Evolutionary conservation across 2,888 invertebrate species (phyloP).

Genomic region (Drosophila paranaensis): DNA sequence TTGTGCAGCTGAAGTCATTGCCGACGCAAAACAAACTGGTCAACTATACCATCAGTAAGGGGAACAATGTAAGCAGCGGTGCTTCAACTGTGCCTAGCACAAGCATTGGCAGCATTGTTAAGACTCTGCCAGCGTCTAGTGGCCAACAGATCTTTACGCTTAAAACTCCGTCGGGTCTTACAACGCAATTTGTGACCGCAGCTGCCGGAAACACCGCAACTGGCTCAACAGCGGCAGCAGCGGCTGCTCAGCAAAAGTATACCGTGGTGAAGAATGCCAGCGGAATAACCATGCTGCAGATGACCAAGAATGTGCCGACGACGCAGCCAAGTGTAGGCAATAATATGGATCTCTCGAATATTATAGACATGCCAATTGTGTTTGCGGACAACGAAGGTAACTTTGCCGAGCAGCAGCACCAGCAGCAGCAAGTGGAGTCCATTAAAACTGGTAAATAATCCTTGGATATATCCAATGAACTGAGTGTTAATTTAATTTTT

Average conservation of each 20-base stretch:
- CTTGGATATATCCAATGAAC: background rate
- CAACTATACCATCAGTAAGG: slow-evolving; percentile 81
- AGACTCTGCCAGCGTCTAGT: slow-evolving; percentile 60
- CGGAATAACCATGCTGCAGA: slow-evolving; percentile 72
- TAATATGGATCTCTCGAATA: slow-evolving; percentile 86
- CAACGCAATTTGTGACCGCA: slow-evolving; percentile 79
- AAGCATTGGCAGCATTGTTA: slow-evolving; percentile 79
- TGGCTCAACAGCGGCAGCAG: slow-evolving; percentile 17
- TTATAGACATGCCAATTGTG: slow-evolving; percentile 88
- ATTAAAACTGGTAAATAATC: slow-evolving; percentile 50
- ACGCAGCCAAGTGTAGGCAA: slow-evolving; percentile 26
- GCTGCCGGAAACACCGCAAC: slow-evolving; percentile 13
- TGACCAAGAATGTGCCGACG: slow-evolving; percentile 56
- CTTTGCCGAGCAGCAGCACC: slow-evolving; percentile 51
- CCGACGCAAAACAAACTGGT: slow-evolving; percentile 81
- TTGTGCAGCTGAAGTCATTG: slow-evolving; percentile 83
- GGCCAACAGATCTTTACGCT: slow-evolving; percentile 82
- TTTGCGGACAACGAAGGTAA: slow-evolving; percentile 87
- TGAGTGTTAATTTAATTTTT: background rate
- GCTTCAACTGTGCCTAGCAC: slow-evolving; percentile 35
- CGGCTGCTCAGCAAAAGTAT: slow-evolving; percentile 79
- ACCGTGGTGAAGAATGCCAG: slow-evolving; percentile 81
- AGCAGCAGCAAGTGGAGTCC: slow-evolving; percentile 19
- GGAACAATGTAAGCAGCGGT: slow-evolving; percentile 47
- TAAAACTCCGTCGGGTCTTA: slow-evolving; percentile 76